Conservation (phyloP, 1,140 invertebrate genomes). For the Zaprionus lachaisei region DNA sequence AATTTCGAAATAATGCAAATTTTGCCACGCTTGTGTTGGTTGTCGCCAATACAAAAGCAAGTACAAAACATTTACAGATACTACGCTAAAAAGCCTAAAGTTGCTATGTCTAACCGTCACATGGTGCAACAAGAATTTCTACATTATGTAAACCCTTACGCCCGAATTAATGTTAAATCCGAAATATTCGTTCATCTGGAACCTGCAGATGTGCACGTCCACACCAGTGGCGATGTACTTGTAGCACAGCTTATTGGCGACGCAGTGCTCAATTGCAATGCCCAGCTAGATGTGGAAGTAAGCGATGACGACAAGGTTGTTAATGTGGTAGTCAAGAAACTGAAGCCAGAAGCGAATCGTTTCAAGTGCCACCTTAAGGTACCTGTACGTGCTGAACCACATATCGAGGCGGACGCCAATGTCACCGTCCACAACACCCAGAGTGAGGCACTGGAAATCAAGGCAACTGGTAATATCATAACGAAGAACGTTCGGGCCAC, state of each 20-base stretch:
- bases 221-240: slow-evolving; percentile 69
- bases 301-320: slow-evolving; percentile 63
- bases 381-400: slow-evolving; percentile 62
- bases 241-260: slow-evolving; percentile 64
- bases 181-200: slow-evolving; percentile 63
- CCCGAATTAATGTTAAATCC: slow-evolving; percentile 68
- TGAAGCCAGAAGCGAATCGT: slow-evolving; percentile 21
- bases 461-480: slow-evolving; percentile 51
- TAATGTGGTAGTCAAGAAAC: slow-evolving; percentile 57
- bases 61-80: slow-evolving; percentile 34
- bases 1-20: slow-evolving; percentile 54
- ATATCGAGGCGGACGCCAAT: slow-evolving; percentile 40
- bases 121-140: slow-evolving; percentile 72
- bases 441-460: slow-evolving; percentile 59
- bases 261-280: slow-evolving; percentile 52
- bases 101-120: slow-evolving; percentile 19
- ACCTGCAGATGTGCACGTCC: slow-evolving; percentile 64
- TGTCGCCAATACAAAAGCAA: slow-evolving; percentile 23
- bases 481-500: slow-evolving; percentile 69
- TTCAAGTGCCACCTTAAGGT: slow-evolving; percentile 66
- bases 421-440: slow-evolving; percentile 62
- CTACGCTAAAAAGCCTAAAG: slow-evolving; percentile 57
- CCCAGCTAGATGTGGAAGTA: slow-evolving; percentile 52
- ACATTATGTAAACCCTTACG: slow-evolving; percentile 72
- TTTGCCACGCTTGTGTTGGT: slow-evolving; percentile 47